These are phyloP conservation scores for Amiota mariae DNA, from an alignment of 2,888 invertebrate species.

Conservation along the genomic window DNA sequence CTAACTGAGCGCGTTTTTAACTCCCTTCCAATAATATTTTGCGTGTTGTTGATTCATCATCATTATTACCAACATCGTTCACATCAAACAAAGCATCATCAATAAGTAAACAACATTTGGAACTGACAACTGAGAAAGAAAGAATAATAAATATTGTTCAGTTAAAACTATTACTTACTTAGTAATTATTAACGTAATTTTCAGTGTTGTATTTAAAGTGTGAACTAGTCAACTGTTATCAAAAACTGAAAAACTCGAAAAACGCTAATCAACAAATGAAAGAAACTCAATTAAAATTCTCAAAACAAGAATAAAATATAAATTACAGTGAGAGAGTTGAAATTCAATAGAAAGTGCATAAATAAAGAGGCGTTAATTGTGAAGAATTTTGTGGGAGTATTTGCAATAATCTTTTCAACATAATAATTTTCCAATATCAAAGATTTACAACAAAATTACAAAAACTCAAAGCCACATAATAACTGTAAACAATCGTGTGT, in stretches of 20 bases:
- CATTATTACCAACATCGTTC: no score
- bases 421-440: no score
- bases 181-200: slow-evolving; percentile 30
- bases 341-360: neutral
- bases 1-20: no score
- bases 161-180: neutral
- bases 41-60: neutral
- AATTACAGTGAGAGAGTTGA: slow-evolving; percentile 13
- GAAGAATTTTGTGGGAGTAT: slow-evolving; percentile 5
- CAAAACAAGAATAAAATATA: slow-evolving; percentile 11
- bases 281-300: neutral
- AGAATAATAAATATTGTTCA: slow-evolving; percentile 17
- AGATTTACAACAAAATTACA: no score
- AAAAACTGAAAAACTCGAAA: neutral
- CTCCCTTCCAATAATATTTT: no score
- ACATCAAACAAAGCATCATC: no score
- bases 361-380: slow-evolving; percentile 1
- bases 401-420: neutral
- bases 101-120: neutral
- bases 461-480: no score
- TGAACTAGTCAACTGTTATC: no score
- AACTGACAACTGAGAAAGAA: neutral
- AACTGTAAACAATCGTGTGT: no score
- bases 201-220: neutral
- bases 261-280: neutral